Conservation (phyloP, 2,888 invertebrate genomes). For the Lumbricus terrestris region DNA sequence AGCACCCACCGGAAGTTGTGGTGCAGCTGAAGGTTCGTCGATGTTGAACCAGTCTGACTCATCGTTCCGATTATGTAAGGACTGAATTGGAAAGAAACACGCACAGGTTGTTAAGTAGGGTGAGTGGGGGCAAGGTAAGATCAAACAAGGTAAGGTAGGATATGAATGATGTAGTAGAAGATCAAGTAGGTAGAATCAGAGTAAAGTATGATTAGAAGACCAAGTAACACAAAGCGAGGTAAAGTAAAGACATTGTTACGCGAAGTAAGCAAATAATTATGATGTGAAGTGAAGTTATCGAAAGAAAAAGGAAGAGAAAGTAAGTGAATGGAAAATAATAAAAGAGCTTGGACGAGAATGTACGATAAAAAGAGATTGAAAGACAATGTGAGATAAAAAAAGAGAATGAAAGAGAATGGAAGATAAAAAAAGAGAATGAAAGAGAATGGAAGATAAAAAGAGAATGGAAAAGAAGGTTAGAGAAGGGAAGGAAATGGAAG, state of each 20-base stretch:
- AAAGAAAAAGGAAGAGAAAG: not conserved
- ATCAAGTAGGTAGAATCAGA: not conserved
- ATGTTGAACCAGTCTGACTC: constrained; percentile 62
- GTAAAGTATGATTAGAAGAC: not conserved
- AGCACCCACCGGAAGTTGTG: constrained; percentile 86
- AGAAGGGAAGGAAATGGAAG: no score
- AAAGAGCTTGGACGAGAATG: no score
- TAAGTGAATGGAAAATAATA: no score
- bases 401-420: no score
- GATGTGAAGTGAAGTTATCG: not conserved
- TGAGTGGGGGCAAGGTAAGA: not conserved
- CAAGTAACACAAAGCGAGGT: not conserved
- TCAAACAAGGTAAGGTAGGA: not conserved
- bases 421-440: no score
- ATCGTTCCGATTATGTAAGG: constrained; percentile 83
- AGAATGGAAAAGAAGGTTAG: no score
- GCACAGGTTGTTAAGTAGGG: not conserved
- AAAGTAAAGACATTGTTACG: not conserved
- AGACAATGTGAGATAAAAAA: no score
- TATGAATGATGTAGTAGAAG: not conserved
- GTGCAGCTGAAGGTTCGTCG: constrained; percentile 89
- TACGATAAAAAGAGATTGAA: no score
- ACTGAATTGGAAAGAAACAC: constrained; percentile 52
- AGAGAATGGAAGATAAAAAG: no score
- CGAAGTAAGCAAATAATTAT: not conserved